Evolutionary conservation across 2,888 invertebrate genomes (phyloP), one percentile per base, ranked within the genome.

Genomic region (Polyommatus iphigenia): DNA sequence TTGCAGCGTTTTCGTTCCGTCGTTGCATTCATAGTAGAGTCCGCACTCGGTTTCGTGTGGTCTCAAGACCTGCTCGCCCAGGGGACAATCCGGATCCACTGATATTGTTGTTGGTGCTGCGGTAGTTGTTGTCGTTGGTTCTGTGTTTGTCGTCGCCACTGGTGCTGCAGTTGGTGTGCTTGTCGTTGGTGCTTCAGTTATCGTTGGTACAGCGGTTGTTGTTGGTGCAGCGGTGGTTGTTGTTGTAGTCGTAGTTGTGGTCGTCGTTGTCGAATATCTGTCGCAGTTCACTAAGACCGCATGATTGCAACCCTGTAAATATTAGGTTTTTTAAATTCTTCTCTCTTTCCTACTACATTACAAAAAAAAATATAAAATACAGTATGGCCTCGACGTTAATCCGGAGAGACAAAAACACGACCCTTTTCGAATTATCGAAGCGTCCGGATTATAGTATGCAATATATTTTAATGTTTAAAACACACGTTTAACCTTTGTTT

Each of bases 11-110:
- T 83, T 85, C 0, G 80, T 54, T 0, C 89, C 88, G 57, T 86
- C 82, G n/a, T 82, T 83, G 77, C 91, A 91, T 10, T 85, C 84
- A 76, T 89, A 89, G 78, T 84, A 91, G 78, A 87, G 87, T 0
- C 80, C 80, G 72, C 90, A 91, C 13, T 88, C 86, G 0, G 79
- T 80, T 59, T 87, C 87, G 41, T 91, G 89, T 0, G 90, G 87
- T 6, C 87, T 80, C 32, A 82, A 80, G 32, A 86, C 85, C 0
- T 86, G 79, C 18, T 80, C 79, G 6, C 29, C 75, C 4, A 75
- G 29, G 15, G 75, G 75, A 75, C 75, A 75, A 29, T 75, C 50
- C 15, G 46, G 50, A 18, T 73, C 50, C 18, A 62, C 83, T 15
- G 75, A 46, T 18, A 75, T 75, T 76, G 77, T 76, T 73, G 73